Evolutionary conservation across 2,797 vertebrate species (phyloP).

Genomic region (Hemibagrus guttatus): DNA sequence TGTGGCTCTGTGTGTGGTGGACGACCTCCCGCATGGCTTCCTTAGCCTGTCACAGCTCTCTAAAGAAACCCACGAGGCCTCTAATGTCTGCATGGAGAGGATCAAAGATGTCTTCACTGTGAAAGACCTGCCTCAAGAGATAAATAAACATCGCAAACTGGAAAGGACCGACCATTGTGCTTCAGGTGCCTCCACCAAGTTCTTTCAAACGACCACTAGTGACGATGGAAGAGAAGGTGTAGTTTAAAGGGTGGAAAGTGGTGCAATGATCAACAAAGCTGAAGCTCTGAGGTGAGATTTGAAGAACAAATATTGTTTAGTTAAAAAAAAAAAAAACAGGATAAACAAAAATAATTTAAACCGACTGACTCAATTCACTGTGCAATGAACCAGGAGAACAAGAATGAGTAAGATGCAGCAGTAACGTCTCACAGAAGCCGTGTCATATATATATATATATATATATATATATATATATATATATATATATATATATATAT

Average conservation of each 20-base stretch:
- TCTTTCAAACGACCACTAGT: slow-evolving; percentile 51
- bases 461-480: not conserved
- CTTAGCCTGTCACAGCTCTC: slow-evolving; percentile 87
- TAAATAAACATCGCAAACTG: slow-evolving; percentile 79
- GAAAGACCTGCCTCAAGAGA: slow-evolving; percentile 61
- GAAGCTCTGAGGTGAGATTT: not conserved
- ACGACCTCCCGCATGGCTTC: slow-evolving; percentile 92
- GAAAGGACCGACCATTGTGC: slow-evolving; percentile 70
- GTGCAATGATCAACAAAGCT: not conserved
- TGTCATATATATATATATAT: not conserved
- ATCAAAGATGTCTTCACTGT: slow-evolving; percentile 79
- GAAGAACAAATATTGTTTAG: not conserved
- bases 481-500: not conserved
- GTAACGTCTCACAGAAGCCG: slow-evolving; percentile 44
- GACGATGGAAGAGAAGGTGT: slow-evolving; percentile 47
- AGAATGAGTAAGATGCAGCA: not conserved
- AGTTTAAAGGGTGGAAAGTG: slow-evolving; percentile 28
- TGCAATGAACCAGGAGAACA: slow-evolving; percentile 12
- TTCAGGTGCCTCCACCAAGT: slow-evolving; percentile 49
- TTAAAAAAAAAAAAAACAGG: not conserved
- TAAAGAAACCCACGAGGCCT: slow-evolving; percentile 82
- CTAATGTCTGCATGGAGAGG: slow-evolving; percentile 79
- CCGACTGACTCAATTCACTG: slow-evolving; percentile 5
- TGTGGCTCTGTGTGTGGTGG: slow-evolving; percentile 84
- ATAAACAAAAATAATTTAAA: not conserved